phyloP scores from a whole-genome alignment of 2,888 invertebrate genomes.

The Amblyteles armatorius region DNA sequence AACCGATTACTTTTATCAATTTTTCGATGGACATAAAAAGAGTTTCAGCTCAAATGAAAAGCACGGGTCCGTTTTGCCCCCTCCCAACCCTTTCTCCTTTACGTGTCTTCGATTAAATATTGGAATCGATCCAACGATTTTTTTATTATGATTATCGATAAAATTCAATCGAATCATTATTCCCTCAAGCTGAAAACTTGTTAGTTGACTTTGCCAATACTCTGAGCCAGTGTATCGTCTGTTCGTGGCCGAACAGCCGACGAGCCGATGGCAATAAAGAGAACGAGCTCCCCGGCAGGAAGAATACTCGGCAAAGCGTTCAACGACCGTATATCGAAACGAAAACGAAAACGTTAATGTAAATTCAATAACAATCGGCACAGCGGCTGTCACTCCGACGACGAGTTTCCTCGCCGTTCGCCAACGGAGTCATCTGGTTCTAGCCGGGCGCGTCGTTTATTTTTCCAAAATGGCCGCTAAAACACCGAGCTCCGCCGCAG shows the following conservation, averaged over 20 bases:
- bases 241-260: constrained; percentile 30
- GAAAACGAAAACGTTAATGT: constrained; percentile 80
- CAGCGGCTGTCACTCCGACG: constrained; percentile 82
- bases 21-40: neutral
- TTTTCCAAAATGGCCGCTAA: constrained; percentile 84
- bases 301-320: constrained; percentile 73
- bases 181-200: neutral
- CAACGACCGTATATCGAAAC: constrained; percentile 82
- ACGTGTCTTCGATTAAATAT: neutral
- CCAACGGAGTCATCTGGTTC: constrained; percentile 82
- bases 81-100: neutral
- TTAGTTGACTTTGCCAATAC: neutral
- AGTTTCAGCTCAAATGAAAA: neutral
- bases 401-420: constrained; percentile 77
- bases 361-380: constrained; percentile 84
- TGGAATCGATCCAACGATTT: neutral
- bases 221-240: constrained; percentile 14
- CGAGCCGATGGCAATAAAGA: constrained; percentile 61
- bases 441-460: constrained; percentile 78
- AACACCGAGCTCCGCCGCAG: constrained; percentile 77
- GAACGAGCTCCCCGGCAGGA: constrained; percentile 41
- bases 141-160: neutral
- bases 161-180: neutral
- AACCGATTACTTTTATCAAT: neutral
- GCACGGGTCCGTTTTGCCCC: too few species aligned